Conservation (phyloP, 2,113 vertebrate genomes). For the Odocoileus hemionus region DNA sequence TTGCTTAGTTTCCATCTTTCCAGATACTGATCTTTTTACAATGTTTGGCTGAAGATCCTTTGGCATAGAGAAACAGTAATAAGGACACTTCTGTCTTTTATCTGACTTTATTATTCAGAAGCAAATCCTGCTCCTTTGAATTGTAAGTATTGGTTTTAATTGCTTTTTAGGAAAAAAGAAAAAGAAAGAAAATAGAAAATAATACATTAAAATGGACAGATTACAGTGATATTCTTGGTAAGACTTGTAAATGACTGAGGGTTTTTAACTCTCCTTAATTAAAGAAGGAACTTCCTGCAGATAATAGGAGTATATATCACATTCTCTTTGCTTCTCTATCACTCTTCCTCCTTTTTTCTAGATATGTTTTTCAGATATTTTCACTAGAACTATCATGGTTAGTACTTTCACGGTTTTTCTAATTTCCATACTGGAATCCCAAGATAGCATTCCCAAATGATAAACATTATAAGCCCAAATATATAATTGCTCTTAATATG, state of each 20-base stretch:
- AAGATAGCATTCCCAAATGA: not conserved
- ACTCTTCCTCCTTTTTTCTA: not conserved
- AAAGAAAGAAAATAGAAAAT: not conserved
- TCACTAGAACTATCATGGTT: not conserved
- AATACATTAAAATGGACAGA: not conserved
- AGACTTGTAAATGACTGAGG: not conserved
- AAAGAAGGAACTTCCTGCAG: not conserved
- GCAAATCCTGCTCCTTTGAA: not conserved
- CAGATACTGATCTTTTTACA: constrained; percentile 12
- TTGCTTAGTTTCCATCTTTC: not conserved
- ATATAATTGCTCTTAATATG: not conserved
- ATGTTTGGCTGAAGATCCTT: not conserved
- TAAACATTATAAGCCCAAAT: not conserved
- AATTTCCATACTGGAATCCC: not conserved
- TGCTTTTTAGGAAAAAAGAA: not conserved
- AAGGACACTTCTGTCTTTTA: not conserved
- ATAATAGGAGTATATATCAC: not conserved
- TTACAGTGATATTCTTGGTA: not conserved
- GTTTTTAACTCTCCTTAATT: not conserved
- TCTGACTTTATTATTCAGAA: constrained; percentile 9
- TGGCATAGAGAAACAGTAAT: not conserved
- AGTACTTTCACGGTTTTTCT: not conserved
- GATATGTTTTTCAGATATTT: not conserved
- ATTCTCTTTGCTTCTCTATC: not conserved
- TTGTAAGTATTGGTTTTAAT: not conserved